Percentiles rank a stretch among this genome's conserved stretches.
Conservation (phyloP, 2,113 vertebrate genomes). For the Notiomystis cincta region DNA sequence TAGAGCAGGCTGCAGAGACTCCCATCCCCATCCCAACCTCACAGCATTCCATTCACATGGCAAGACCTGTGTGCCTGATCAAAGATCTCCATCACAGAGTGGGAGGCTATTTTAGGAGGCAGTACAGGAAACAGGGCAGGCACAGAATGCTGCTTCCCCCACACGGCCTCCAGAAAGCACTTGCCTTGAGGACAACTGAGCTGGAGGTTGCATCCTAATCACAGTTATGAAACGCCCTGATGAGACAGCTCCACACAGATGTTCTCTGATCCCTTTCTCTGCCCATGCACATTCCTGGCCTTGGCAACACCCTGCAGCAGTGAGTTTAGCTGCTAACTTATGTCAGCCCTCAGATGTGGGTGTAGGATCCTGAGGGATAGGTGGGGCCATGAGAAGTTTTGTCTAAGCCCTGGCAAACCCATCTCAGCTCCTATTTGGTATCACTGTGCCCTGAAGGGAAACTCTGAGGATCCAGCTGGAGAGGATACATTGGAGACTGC, state of each 20-base stretch:
- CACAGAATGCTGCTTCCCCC: neutral
- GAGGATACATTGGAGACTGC: neutral
- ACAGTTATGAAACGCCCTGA: neutral
- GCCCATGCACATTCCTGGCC: neutral
- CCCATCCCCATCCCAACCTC: neutral
- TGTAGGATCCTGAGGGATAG: neutral
- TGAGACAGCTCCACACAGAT: conserved; percentile 3
- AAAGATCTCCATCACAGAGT: neutral
- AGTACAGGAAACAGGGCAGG: neutral
- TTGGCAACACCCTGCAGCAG: neutral
- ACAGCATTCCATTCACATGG: neutral
- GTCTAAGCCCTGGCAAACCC: neutral
- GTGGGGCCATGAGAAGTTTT: neutral
- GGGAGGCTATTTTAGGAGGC: neutral
- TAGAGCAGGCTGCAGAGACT: neutral
- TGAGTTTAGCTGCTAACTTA: neutral
- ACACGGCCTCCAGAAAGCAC: neutral
- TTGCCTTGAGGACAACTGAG: conserved; percentile 13
- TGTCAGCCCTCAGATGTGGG: neutral
- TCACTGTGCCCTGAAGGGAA: neutral
- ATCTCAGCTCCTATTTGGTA: neutral
- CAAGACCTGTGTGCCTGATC: neutral
- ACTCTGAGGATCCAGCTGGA: neutral
- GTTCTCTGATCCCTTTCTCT: conserved; percentile 5
- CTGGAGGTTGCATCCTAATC: conserved; percentile 6